phyloP scores from a whole-genome alignment of 1,140 invertebrate species.

The Drosophila orena region DNA sequence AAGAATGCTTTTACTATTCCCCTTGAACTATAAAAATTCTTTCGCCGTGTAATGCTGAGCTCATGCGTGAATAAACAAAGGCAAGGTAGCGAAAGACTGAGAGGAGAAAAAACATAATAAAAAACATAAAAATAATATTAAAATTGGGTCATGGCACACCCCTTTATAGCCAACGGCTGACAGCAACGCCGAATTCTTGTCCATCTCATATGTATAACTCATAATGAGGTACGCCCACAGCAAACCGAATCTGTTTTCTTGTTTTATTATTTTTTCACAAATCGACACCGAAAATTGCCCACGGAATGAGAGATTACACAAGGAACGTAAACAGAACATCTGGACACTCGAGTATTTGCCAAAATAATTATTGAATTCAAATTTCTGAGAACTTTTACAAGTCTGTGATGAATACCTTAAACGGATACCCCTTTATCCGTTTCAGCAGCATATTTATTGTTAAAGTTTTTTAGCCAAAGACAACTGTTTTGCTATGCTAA shows the following conservation, averaged over 20 bases:
- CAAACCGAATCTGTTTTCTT: slow-evolving; percentile 41
- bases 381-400: neutral
- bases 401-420: neutral
- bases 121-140: slow-evolving; percentile 10
- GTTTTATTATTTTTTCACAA: slow-evolving; percentile 58
- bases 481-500: no score
- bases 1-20: slow-evolving; percentile 39
- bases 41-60: slow-evolving; percentile 49
- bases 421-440: neutral
- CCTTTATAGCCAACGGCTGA: slow-evolving; percentile 68
- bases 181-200: slow-evolving; percentile 35
- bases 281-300: slow-evolving; percentile 42
- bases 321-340: slow-evolving; percentile 31
- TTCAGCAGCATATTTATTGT: no score
- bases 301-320: slow-evolving; percentile 60
- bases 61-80: slow-evolving; percentile 70
- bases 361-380: slow-evolving; percentile 17
- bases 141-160: slow-evolving; percentile 77
- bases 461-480: no score
- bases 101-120: neutral
- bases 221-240: slow-evolving; percentile 69
- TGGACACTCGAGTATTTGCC: neutral
- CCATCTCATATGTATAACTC: slow-evolving; percentile 63
- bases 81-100: slow-evolving; percentile 1
- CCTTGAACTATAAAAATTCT: slow-evolving; percentile 50